A percentile compares a stretch with the other conserved stretches of the same genome.
phyloP scores from a whole-genome alignment of 1,140 invertebrate genomes.

The Lamellibrachia luymesi region DNA sequence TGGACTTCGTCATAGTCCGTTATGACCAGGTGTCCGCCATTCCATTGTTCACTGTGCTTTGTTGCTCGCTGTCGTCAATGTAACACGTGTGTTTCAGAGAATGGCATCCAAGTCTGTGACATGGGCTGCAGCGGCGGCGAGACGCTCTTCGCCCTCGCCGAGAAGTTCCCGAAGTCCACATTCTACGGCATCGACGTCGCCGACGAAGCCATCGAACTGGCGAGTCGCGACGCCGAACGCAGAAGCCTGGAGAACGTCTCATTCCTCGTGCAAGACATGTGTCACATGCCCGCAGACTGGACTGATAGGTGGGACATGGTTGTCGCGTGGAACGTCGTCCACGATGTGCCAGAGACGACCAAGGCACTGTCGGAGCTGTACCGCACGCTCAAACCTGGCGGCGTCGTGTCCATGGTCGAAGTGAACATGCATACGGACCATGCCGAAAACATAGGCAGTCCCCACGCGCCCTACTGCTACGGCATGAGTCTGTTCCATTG shows the following conservation, averaged over 20 bases:
- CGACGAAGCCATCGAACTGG: background rate
- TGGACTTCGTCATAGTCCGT: no score
- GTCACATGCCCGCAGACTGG: slow-evolving; percentile 28
- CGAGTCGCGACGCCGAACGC: background rate
- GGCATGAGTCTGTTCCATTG: background rate
- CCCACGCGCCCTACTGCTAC: slow-evolving; percentile 40
- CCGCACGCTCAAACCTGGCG: slow-evolving; percentile 30
- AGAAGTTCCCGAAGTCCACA: slow-evolving; percentile 31
- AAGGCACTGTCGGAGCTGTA: slow-evolving; percentile 29
- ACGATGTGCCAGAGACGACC: slow-evolving; percentile 34
- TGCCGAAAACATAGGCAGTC: slow-evolving; percentile 31
- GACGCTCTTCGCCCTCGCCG: slow-evolving; percentile 22
- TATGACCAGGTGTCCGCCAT: no score
- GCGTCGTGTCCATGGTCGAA: slow-evolving; percentile 32
- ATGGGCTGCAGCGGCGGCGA: slow-evolving; percentile 32
- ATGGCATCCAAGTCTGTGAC: slow-evolving; percentile 32
- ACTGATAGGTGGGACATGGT: slow-evolving; percentile 31
- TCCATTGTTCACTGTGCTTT: no score
- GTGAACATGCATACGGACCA: slow-evolving; percentile 28
- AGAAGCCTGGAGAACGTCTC: slow-evolving; percentile 29
- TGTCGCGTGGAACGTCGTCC: slow-evolving; percentile 30
- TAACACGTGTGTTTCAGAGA: slow-evolving; percentile 13
- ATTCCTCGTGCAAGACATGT: slow-evolving; percentile 9
- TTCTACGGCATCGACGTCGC: slow-evolving; percentile 28
- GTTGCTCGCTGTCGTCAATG: no score